A percentile compares a stretch with the other conserved stretches of the same genome.
Evolutionary conservation across 1,140 invertebrate species (phyloP).

Genomic region (Camponotus vicinus): DNA sequence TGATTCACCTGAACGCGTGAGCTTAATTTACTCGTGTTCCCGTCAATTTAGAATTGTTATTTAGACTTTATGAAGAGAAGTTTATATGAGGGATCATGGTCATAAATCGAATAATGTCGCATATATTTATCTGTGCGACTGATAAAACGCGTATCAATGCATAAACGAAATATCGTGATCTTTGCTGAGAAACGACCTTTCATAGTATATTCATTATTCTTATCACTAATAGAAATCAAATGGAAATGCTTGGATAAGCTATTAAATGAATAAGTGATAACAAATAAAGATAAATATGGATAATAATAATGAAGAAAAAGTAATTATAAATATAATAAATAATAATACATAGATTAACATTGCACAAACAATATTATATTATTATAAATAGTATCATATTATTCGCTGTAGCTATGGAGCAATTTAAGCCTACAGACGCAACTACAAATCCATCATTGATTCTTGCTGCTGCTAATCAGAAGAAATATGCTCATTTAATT

Average conservation of each 20-base stretch:
- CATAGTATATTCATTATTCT: background rate
- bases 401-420: slow-evolving; percentile 94
- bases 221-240: background rate
- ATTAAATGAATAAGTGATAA: background rate
- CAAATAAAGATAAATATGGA: background rate
- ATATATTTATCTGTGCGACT: slow-evolving; percentile 5
- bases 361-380: slow-evolving; percentile 40
- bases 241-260: background rate
- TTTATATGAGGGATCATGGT: background rate
- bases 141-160: slow-evolving; percentile 27
- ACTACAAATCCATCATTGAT: slow-evolving; percentile 99
- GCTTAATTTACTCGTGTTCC: background rate
- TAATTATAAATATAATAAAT: background rate
- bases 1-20: background rate
- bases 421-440: slow-evolving; percentile 99
- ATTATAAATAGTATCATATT: slow-evolving; percentile 30
- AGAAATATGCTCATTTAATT: slow-evolving; percentile 96
- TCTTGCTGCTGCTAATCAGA: slow-evolving; percentile 95
- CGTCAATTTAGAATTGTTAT: slow-evolving; percentile 4
- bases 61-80: background rate
- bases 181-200: background rate
- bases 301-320: background rate
- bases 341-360: slow-evolving; percentile 46
- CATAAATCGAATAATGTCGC: slow-evolving; percentile 5
- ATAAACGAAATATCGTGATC: background rate